Evolutionary conservation across 2,113 vertebrate genomes (phyloP).

Genomic region (Mirza zaza): DNA sequence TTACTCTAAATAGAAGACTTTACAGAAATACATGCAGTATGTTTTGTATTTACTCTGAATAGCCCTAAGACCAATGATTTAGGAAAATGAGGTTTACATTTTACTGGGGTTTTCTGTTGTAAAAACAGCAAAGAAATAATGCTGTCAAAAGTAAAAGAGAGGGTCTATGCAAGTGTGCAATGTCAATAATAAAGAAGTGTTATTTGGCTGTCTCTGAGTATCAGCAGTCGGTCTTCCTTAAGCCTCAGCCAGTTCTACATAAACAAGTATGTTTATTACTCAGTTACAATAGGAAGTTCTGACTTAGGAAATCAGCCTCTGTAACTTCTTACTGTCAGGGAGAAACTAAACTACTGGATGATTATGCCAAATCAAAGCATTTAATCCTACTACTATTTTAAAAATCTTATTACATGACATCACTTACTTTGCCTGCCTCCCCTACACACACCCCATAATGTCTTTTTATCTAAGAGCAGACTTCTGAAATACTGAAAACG

Average conservation of each 20-base stretch:
- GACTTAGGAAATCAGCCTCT: background rate
- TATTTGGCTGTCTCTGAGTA: background rate
- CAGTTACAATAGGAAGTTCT: background rate
- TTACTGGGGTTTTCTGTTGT: background rate
- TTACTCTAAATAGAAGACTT: background rate
- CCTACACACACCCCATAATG: background rate
- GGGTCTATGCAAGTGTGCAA: background rate
- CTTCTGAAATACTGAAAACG: background rate
- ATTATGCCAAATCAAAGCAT: background rate
- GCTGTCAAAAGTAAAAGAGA: background rate
- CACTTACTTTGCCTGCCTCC: background rate
- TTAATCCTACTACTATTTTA: constrained; percentile 39
- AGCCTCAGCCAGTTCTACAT: background rate
- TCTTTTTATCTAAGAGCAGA: background rate
- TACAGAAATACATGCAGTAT: background rate
- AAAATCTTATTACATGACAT: background rate
- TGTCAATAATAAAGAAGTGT: background rate
- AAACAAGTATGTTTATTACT: background rate
- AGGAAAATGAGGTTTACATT: background rate
- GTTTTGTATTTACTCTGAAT: background rate
- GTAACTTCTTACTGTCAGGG: background rate
- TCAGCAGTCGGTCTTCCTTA: background rate
- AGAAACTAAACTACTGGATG: background rate
- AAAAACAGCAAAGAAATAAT: background rate
- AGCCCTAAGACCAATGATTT: background rate